Base-by-base conservation (phyloP, 1,140 invertebrate genomes). In the Drosophila bocki region DNA sequence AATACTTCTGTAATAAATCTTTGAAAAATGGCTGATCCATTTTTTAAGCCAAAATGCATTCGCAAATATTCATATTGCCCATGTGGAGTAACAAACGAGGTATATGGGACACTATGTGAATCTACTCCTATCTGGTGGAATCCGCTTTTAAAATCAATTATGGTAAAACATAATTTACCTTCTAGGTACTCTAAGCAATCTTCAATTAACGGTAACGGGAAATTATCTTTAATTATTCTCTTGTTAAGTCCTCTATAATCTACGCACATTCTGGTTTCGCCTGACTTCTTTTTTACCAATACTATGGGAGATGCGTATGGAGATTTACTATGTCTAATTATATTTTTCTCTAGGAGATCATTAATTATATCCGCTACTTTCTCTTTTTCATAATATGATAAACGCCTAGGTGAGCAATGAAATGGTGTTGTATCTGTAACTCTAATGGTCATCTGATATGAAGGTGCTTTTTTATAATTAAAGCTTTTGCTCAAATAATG, bases 211-310 rank as follows among this genome's bases (percentile, higher is more conserved):
- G 51, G 51, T 22, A 54, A 35, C 8, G 17, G 29, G 11, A 54
- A 54, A 54, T 54, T 22, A 35, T 54, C 22, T 26, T 57, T n/a
- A 7, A 39, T 13, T 26, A 57, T 26, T n/a, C 54, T 39, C 26
- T 57, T 57, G 12, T 57, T 57, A 13, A 57, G 11, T 32, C 51
- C 15, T 42, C 22, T 41, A 32, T 41, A 41, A 57, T 57, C 37
- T 29, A 42, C 17, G 17, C 42, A 45, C 17, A 45, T 45, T 13
- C 26, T 29, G 26, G 26, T 29, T 29, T 29, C 26, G 26, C 26
- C 26, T 29, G 37, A 37, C 12, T 37, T 37, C 35, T 37, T 37
- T 37, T 12, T 39, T 15, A 39, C 3, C 13, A 15, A 15, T 7
- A 15, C 37, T 39, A 39, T 39, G 13, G 37, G 37, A 39, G 37